Evolutionary conservation across 1,140 invertebrate genomes (phyloP).

Genomic region (Trachymyrmex septentrionalis): DNA sequence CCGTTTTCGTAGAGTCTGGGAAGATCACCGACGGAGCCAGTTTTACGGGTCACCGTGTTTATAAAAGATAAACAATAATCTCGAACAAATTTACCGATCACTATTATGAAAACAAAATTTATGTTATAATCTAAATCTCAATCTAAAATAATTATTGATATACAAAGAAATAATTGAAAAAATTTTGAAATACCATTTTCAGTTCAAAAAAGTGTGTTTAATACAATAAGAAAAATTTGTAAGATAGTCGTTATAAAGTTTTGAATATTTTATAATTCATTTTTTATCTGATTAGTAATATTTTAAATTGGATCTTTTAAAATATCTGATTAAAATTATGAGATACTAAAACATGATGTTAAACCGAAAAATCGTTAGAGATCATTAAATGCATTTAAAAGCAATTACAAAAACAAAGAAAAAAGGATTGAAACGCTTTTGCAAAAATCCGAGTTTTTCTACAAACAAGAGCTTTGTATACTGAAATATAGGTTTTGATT

Average conservation of each 20-base stretch:
- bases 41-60: constrained; percentile 85
- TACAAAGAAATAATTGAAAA: constrained; percentile 3
- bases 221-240: neutral
- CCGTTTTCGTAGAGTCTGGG: constrained; percentile 83
- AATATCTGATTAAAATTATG: neutral
- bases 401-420: neutral
- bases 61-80: constrained; percentile 47
- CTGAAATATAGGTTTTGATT: constrained; percentile 37
- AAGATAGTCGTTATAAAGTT: neutral
- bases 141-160: neutral
- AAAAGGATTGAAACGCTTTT: constrained; percentile 27
- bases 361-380: neutral
- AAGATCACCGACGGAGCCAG: constrained; percentile 80
- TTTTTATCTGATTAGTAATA: neutral
- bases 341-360: neutral
- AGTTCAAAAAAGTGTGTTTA: neutral
- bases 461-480: constrained; percentile 1
- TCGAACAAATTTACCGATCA: neutral
- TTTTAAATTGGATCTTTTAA: neutral
- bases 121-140: neutral
- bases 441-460: constrained; percentile 25
- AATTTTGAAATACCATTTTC: neutral
- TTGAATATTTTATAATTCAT: neutral
- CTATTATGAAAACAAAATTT: neutral
- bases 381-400: constrained; percentile 21